phyloP scores from a whole-genome alignment of 2,797 vertebrate species.

The Peromyscus eremicus region DNA sequence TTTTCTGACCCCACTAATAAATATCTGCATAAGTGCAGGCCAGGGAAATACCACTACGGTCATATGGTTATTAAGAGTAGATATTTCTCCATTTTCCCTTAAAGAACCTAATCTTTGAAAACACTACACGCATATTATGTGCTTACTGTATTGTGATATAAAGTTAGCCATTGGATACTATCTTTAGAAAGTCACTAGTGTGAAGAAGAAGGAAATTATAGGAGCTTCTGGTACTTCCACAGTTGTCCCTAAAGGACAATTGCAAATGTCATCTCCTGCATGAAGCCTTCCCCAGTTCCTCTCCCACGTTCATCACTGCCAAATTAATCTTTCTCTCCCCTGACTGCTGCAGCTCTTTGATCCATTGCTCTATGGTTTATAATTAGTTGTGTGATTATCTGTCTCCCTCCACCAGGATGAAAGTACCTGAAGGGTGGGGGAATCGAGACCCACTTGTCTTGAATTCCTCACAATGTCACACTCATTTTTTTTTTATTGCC shows the following conservation, averaged over 20 bases:
- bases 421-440: neutral
- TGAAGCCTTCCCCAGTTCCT: neutral
- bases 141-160: neutral
- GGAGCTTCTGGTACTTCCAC: neutral
- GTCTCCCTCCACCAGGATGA: neutral
- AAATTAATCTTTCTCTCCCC: constrained; percentile 9
- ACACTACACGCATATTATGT: neutral
- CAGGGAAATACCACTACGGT: neutral
- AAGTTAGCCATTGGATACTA: constrained; percentile 3
- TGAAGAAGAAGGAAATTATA: neutral
- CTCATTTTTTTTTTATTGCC: neutral
- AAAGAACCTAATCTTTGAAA: constrained; percentile 66
- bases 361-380: neutral
- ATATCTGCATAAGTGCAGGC: neutral
- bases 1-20: constrained; percentile 4
- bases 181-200: neutral
- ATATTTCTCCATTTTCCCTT: constrained; percentile 7
- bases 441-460: neutral
- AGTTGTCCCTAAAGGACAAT: constrained; percentile 4
- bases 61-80: neutral
- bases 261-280: neutral
- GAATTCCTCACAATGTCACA: neutral
- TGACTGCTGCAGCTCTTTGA: neutral
- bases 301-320: neutral
- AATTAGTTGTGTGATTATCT: constrained; percentile 22